Conservation (phyloP, 2,113 vertebrate species). For the Amazona guildingii region DNA sequence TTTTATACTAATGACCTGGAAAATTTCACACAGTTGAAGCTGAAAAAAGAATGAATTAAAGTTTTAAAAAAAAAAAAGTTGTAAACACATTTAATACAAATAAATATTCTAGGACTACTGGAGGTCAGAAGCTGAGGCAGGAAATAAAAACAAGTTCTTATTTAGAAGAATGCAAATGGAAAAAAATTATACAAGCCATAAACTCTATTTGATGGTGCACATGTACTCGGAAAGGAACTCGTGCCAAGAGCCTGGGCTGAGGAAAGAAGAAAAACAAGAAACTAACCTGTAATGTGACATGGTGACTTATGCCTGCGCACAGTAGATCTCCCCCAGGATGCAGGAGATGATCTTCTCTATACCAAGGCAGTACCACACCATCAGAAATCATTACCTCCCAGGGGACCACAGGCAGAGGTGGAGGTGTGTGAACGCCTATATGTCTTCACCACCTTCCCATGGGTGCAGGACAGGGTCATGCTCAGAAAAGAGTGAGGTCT, state of each 20-base stretch:
- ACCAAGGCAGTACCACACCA: not conserved
- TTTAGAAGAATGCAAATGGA: slow-evolving; percentile 13
- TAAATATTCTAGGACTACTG: not conserved
- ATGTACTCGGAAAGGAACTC: not conserved
- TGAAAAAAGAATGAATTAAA: not conserved
- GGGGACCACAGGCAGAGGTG: not conserved
- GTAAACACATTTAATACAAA: slow-evolving; percentile 7
- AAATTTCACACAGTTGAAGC: not conserved
- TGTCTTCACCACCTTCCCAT: not conserved
- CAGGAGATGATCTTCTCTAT: not conserved
- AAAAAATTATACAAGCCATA: not conserved
- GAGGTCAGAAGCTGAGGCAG: not conserved
- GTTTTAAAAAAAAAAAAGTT: not conserved
- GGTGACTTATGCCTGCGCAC: not conserved
- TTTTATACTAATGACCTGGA: not conserved
- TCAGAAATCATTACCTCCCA: not conserved
- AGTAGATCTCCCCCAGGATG: not conserved
- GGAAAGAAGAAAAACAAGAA: not conserved
- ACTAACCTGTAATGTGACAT: not conserved
- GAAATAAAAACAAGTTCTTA: slow-evolving; percentile 10
- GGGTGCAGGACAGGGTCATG: not conserved
- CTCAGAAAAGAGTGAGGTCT: fast-evolving
- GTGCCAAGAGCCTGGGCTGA: not conserved
- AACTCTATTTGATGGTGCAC: not conserved
- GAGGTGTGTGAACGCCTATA: not conserved